Evolutionary conservation across 2,888 invertebrate species (phyloP), one percentile per base, ranked within the genome.

Genomic region (Acanthopleura granulata): DNA sequence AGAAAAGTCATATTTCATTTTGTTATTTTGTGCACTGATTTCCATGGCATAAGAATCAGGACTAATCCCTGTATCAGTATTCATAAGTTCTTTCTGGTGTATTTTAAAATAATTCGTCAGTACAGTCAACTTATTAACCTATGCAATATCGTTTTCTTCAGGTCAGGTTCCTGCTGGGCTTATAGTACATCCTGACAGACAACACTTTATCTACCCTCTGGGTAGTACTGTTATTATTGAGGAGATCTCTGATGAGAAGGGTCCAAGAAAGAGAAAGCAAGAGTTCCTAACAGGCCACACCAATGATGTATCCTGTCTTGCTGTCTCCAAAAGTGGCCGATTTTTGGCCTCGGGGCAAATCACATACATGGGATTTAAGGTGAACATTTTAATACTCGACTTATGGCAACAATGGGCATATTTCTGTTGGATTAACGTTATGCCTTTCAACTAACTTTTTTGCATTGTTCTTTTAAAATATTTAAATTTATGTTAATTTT

Each of bases 281-380:
- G 80, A 83, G 61, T 86, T 90, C 72, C 83, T 91, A n/a, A 85
- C 86, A 77, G 91, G 90, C n/a, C 91, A 91, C 81, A 88, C 88
- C 29, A 88, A 91, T 82, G 83, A 86, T 78, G 88, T 91, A 12
- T 87, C 90, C 3, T 91, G 91, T 80, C 78, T 91, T n/a, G 84
- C 89, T 29, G 81, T 91, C 3, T 97, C 97, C 15, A 88, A 87
- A 72, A 85, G 93, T 82, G 96, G 97, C 30, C 94, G 93, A 29
- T 95, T 93, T 85, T 92, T 98, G 61, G 97, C 96, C 9, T 96
- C 97, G 0, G 97, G 97, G 0, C 97, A 97, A 91, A 93, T 95
- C 61, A 97, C 95, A 87, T 95, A 96, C 87, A 95, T 96, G 90
- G 97, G 97, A 6, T 97, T 97, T 89, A 95, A 95, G 90, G 94